phyloP scores from a whole-genome alignment of 2,888 invertebrate genomes.

The Hesperia comma region DNA sequence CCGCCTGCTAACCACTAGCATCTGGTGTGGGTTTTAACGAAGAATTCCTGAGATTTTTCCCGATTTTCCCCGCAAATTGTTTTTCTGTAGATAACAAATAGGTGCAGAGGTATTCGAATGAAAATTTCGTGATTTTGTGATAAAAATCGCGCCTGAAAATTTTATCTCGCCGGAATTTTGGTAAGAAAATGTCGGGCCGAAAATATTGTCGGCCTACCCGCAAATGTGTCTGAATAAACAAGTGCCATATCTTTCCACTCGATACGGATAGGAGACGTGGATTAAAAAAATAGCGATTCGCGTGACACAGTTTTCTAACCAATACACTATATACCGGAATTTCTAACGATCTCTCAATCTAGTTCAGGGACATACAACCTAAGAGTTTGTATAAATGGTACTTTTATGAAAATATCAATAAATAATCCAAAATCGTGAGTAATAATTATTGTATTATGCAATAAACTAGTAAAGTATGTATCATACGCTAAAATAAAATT shows the following conservation, averaged over 20 bases:
- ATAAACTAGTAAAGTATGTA: too few species aligned
- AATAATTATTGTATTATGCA: too few species aligned
- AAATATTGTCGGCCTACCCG: background rate
- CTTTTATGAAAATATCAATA: too few species aligned
- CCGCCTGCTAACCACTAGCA: constrained; percentile 1
- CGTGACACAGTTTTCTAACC: constrained; percentile 22
- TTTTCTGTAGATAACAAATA: constrained; percentile 15
- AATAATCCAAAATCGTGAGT: too few species aligned
- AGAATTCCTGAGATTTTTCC: constrained; percentile 11
- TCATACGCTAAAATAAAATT: too few species aligned
- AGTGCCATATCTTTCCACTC: background rate
- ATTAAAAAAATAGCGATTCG: constrained; percentile 14
- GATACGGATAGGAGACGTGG: background rate
- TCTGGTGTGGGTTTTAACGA: constrained; percentile 17
- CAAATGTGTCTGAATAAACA: background rate
- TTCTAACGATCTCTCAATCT: constrained; percentile 11
- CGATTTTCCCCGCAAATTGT: constrained; percentile 8
- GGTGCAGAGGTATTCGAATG: constrained; percentile 14
- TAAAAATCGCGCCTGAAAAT: background rate
- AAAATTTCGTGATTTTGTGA: constrained; percentile 11
- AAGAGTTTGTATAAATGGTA: background rate
- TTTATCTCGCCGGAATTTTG: background rate
- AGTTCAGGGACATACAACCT: constrained; percentile 5
- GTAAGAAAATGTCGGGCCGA: background rate
- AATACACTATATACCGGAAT: too few species aligned